Base-by-base conservation (phyloP, 1,140 invertebrate genomes). In the Augochlora pura region DNA sequence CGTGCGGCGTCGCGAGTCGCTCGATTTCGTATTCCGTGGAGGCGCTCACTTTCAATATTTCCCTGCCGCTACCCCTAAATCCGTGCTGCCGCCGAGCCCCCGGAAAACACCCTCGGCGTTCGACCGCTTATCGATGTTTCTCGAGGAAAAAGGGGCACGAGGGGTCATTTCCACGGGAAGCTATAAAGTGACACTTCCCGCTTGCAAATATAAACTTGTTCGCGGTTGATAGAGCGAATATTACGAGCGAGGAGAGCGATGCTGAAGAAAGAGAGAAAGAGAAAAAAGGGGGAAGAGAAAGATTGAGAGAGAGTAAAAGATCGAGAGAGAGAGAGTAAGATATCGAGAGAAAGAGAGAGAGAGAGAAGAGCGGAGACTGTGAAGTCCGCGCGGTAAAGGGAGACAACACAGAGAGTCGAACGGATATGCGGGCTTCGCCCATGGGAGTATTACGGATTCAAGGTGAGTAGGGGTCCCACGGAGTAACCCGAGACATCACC, bases 21-120 rank as follows among this genome's bases (percentile, higher is more conserved):
- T 88, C 88, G 85, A 90, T 93, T 91, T 84, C 72, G 90, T 91
- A 92, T 91, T 92, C 91, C 86, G 52, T 87, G 89, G 82, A 89
- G 84, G 87, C 84, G 80, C 83, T 71, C 85, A 78, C 84, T 90
- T 86, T 88, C 88, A 84, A 91, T 91, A 89, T 89, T 90, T 91
- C 83, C 85, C 65, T 62, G 66, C 42, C 16, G 38, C 23, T 62
- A 63, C 62, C 46, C 62, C 60, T 39, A 67, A 74, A 74, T 67
- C 64, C 27, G 54, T 42, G 18, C 32, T 46, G 49, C 49, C 16
- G 38, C 38, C 12, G 32, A 39, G 49, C n/a, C 52, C 39, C 52
- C 16, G 42, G 2, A 46, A 42, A 46, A 57, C n/a, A 49, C 65
- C 23, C 49, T 18, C 49, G 39, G 39, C 27, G 9, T 49, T 49